Percentiles rank a stretch among this genome's conserved stretches.
Conservation (phyloP, 2,113 vertebrate species). For the Vidua macroura region DNA sequence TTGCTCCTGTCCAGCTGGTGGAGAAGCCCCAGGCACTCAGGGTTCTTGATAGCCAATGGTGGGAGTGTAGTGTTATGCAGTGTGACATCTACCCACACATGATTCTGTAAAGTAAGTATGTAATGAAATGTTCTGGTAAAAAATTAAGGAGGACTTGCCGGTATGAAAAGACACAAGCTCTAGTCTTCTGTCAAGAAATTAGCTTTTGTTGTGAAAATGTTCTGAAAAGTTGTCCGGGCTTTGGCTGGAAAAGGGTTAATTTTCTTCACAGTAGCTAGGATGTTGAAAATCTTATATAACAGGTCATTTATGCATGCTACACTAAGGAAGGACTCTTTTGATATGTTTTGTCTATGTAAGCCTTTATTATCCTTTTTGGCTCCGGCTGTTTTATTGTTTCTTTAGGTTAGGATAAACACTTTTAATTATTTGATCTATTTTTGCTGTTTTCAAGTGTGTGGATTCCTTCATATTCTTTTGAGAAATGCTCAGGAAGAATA, state of each 20-base stretch:
- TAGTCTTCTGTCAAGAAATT: not conserved
- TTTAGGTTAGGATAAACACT: not conserved
- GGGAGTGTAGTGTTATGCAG: constrained; percentile 86
- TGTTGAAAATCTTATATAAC: not conserved
- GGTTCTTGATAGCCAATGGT: constrained; percentile 87
- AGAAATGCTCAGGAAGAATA: not conserved
- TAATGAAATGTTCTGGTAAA: not conserved
- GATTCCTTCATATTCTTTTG: not conserved
- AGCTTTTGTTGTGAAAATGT: not conserved
- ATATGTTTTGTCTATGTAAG: not conserved
- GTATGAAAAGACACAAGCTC: not conserved
- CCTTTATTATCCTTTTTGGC: not conserved
- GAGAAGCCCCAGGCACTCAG: constrained; percentile 87
- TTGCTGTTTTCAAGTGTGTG: not conserved
- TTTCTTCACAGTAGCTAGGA: not conserved
- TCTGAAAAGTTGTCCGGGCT: not conserved
- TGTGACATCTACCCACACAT: constrained; percentile 91
- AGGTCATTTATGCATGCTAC: not conserved
- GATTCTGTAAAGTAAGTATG: constrained; percentile 72
- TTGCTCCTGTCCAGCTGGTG: constrained; percentile 81
- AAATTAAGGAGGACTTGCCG: not conserved
- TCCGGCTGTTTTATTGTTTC: not conserved
- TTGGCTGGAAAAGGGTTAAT: not conserved
- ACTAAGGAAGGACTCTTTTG: not conserved
- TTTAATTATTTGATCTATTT: not conserved